These are phyloP conservation scores for Euzetes globulus DNA, from an alignment of 2,888 invertebrate species.

Conservation along the genomic window DNA sequence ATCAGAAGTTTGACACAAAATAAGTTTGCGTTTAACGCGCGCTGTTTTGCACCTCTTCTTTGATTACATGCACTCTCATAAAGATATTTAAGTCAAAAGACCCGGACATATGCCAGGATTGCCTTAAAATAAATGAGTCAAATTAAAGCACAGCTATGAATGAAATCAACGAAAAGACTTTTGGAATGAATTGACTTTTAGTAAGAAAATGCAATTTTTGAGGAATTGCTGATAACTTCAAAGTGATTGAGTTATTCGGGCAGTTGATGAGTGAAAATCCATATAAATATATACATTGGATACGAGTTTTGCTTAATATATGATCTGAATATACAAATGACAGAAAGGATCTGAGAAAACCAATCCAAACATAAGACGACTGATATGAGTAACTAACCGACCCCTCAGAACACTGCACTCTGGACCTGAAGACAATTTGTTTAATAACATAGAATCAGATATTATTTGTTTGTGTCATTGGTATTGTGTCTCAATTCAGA, in stretches of 20 bases:
- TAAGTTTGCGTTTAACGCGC: neutral
- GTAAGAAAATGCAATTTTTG: neutral
- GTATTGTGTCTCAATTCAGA: neutral
- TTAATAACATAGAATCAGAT: slow-evolving; percentile 7
- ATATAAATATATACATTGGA: neutral
- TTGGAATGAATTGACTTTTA: neutral
- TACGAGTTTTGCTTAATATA: neutral
- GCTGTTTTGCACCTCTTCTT: neutral
- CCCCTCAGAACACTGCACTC: slow-evolving; percentile 26
- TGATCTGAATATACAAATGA: slow-evolving; percentile 19
- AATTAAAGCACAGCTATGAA: neutral
- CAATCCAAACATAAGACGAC: too few relatives aligned
- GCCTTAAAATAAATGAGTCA: neutral
- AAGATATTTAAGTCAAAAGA: neutral
- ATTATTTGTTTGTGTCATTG: slow-evolving; percentile 9
- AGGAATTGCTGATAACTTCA: neutral
- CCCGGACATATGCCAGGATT: neutral
- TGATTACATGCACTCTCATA: neutral
- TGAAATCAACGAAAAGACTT: neutral
- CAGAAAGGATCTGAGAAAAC: too few relatives aligned
- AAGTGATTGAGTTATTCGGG: slow-evolving; percentile 6
- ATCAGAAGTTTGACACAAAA: neutral
- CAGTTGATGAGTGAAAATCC: neutral
- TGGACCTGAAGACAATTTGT: neutral
- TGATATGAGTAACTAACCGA: neutral